Evolutionary conservation across 2,888 invertebrate genomes (phyloP), one percentile per base, ranked within the genome.

Genomic region (Spodoptera littoralis): DNA sequence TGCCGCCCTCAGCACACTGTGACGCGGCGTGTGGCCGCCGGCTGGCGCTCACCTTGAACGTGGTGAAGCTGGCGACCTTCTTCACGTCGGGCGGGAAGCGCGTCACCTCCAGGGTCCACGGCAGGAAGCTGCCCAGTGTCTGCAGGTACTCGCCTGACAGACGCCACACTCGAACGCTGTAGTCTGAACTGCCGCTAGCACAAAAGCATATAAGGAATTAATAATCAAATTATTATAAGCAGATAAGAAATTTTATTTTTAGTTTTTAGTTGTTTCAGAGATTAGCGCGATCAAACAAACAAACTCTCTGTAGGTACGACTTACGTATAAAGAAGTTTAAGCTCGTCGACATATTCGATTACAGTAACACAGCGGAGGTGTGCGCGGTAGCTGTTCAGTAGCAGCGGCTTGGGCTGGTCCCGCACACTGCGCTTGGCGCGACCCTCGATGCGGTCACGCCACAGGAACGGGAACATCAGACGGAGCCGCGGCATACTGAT

Each of bases 161-260:
- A 0, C 96, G 96, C 97, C 97, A 98, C 85, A 97, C 90, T 59
- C 97, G 95, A 64, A 96, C 96, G 53, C 97, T 96, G 84, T 95
- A 96, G 91, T 97, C 97, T 60, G 95, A 93, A 76, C 97, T 96
- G 69, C 96, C 95, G 79, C 96, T 96, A 81, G 27, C 4, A 3
- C 27, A 27, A 4, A 27, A 27, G 27, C n/a, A n/a, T 5, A 27
- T 27, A 27, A 27, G 18, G 18, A 18, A 18, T 18, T 18, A 18
- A 18, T 18, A 1, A 18, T 18, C 18, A 18, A 18, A 18, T 18
- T 18, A 18, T 18, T 18, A 2, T 18, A 18, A 18, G 18, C 2
- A 18, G 2, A 18, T 18, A 18, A 1, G 18, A 18, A 1, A 18
- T 18, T 18, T 18, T 18, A n/a, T 18, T 18, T 18, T 18, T 18